phyloP scores from a whole-genome alignment of 2,888 invertebrate genomes.

The Temnothorax ravouxi region DNA sequence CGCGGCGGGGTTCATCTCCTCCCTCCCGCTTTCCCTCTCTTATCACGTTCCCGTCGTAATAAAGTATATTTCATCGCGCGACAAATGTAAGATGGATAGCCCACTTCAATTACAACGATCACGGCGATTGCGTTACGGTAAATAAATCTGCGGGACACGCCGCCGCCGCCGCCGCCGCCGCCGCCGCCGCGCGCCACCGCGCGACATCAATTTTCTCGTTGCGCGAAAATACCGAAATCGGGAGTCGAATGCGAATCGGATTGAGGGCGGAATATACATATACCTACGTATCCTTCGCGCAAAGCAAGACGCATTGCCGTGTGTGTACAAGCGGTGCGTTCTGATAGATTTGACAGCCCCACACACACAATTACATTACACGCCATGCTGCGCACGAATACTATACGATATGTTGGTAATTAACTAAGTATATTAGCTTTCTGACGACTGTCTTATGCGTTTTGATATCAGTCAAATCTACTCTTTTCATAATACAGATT shows the following conservation, averaged over 20 bases:
- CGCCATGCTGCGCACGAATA: constrained; percentile 8
- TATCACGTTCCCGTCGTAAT: not conserved
- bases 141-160: constrained; percentile 38
- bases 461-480: not conserved
- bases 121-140: constrained; percentile 39
- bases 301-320: not conserved
- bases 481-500: not conserved
- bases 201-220: constrained; percentile 28
- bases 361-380: constrained; percentile 30
- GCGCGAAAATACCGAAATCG: constrained; percentile 5
- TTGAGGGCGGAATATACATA: not conserved
- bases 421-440: constrained; percentile 29
- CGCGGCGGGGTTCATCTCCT: not conserved
- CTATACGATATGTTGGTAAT: constrained; percentile 35
- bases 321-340: not conserved
- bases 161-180: too few relatives aligned
- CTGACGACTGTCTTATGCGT: not conserved
- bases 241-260: not conserved
- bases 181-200: constrained; percentile 7
- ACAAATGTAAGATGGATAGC: constrained; percentile 49
- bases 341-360: constrained; percentile 42
- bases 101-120: constrained; percentile 40
- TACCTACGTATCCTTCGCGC: constrained; percentile 18
- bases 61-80: constrained; percentile 43
- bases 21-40: not conserved